These are phyloP conservation scores for Loris lydekkerianus DNA, from an alignment of 2,797 vertebrate genomes.

Conservation along the genomic window DNA sequence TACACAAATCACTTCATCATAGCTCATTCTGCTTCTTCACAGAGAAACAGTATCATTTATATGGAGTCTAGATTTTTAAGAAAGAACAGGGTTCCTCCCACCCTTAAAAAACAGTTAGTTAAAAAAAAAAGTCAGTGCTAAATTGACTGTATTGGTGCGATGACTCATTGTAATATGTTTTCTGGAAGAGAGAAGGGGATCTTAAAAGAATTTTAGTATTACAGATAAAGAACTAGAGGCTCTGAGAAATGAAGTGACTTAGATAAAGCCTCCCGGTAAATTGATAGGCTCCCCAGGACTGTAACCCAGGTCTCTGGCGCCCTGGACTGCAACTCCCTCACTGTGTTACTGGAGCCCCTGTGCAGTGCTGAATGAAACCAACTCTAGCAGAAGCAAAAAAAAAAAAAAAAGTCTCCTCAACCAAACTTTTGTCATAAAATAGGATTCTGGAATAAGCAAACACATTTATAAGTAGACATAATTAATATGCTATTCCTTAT, in stretches of 20 bases:
- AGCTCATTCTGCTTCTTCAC: slow-evolving; percentile 63
- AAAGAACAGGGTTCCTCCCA: background rate
- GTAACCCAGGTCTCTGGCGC: background rate
- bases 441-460: slow-evolving; percentile 21
- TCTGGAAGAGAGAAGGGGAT: background rate
- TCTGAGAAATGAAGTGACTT: background rate
- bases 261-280: background rate
- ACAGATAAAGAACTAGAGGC: background rate
- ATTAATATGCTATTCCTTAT: background rate
- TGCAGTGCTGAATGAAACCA: background rate
- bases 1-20: slow-evolving; percentile 66
- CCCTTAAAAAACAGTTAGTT: slow-evolving; percentile 9
- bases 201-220: background rate
- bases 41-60: slow-evolving; percentile 63
- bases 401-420: background rate
- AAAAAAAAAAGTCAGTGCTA: background rate
- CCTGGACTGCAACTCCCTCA: background rate
- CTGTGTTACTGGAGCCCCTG: background rate
- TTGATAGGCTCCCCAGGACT: background rate
- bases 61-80: slow-evolving; percentile 43
- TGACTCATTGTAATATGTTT: slow-evolving; percentile 22
- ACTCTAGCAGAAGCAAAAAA: background rate
- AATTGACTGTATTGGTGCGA: background rate
- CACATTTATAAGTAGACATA: background rate
- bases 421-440: slow-evolving; percentile 36